phyloP scores from a whole-genome alignment of 2,797 vertebrate genomes.

The Characodon lateralis region DNA sequence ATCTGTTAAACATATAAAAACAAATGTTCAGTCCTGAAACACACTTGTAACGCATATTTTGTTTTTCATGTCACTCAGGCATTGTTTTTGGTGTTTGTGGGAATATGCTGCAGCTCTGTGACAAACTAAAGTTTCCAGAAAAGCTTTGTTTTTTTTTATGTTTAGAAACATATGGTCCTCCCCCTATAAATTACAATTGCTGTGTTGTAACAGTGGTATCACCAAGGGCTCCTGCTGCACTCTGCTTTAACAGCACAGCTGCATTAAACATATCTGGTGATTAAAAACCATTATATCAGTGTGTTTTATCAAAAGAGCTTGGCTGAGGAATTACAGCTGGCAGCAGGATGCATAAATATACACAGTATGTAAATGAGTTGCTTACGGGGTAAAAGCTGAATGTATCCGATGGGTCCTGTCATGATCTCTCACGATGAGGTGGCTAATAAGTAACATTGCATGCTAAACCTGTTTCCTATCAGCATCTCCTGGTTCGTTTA shows the following conservation, averaged over 20 bases:
- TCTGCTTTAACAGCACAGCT: conserved; percentile 22
- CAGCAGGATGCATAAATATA: conserved; percentile 40
- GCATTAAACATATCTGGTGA: conserved; percentile 28
- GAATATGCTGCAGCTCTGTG: conserved; percentile 7
- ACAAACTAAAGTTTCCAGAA: neutral
- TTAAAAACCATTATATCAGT: conserved; percentile 29
- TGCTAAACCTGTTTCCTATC: conserved; percentile 28
- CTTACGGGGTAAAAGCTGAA: conserved; percentile 28
- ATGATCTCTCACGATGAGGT: conserved; percentile 40
- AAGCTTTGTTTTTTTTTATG: neutral
- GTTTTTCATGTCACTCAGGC: neutral
- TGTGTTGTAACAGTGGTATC: conserved; percentile 71
- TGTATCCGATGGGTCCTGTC: conserved; percentile 25
- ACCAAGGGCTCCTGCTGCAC: conserved; percentile 10
- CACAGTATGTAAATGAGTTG: conserved; percentile 44
- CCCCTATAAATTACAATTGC: conserved; percentile 8
- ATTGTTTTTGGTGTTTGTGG: neutral
- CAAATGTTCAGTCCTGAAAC: conserved; percentile 26
- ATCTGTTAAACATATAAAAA: conserved; percentile 30
- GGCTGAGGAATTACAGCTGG: conserved; percentile 48
- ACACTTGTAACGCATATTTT: conserved; percentile 5
- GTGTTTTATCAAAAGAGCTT: conserved; percentile 24
- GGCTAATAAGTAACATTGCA: conserved; percentile 38
- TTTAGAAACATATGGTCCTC: neutral
- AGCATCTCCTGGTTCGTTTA: conserved; percentile 54